Base-by-base conservation (phyloP, 2,888 invertebrate species). In the Euclidia mi region DNA sequence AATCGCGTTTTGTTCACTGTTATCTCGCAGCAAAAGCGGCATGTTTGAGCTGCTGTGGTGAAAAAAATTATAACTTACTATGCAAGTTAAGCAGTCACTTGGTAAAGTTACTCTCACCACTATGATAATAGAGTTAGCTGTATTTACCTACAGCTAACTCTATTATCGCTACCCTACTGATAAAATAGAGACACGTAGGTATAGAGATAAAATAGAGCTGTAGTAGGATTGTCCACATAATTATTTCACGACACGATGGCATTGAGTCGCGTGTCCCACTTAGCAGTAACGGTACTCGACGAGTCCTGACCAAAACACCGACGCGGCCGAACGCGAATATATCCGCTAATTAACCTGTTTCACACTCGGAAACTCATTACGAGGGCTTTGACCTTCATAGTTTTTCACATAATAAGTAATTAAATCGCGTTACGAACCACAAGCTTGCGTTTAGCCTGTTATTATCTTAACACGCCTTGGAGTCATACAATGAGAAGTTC, bases 311-410 rank as follows among this genome's bases (percentile, higher is more conserved):
- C 85, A 85, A 88, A 87, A 83, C 84, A 57, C 55, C 62, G 71
- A 63, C 63, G 64, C 70, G 46, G 57, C 69, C 70, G 66, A 71
- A 73, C 68, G 76, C 78, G 64, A 79, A 80, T 81, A 78, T 84
- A 82, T 87, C 87, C 84, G 85, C 87, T 81, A 86, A 87, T 87
- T 88, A 88, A 84, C 84, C 82, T 84, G 86, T 78, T 80, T 74
- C 71, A 79, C 74, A 71, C 74, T 77, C 72, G 72, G 81, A 76
- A 79, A 81, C 69, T 71, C 75, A 76, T 76, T 78, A 79, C 63
- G 79, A 76, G 85, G 82, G 74, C 82, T 82, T 82, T 79, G 77
- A 84, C 83, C 84, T 85, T 84, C 74, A 67, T 69, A 71, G 68
- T 66, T 72, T 76, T 80, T 71, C 67, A 74, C 71, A 62, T 66